A percentile compares a stretch with the other conserved stretches of the same genome.
phyloP scores from a whole-genome alignment of 2,797 vertebrate species.

The Menidia menidia region DNA sequence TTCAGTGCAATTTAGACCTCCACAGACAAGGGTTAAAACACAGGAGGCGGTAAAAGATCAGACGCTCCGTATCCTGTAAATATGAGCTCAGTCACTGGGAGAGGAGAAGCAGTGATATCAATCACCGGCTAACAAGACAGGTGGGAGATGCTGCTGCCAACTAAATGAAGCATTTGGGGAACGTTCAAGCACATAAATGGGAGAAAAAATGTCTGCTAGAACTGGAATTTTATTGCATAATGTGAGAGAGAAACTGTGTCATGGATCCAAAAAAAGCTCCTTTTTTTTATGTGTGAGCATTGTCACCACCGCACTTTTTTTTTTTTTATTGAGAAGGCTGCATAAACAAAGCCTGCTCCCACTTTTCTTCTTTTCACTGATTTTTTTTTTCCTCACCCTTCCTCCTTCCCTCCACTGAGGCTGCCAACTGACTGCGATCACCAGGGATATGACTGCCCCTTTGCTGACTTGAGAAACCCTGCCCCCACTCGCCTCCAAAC shows the following conservation, averaged over 20 bases:
- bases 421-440: slow-evolving; percentile 83
- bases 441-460: slow-evolving; percentile 81
- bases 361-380: slow-evolving; percentile 53
- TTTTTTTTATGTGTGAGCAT: slow-evolving; percentile 53
- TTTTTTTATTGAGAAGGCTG: slow-evolving; percentile 74
- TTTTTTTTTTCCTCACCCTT: slow-evolving; percentile 23
- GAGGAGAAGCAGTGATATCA: slow-evolving; percentile 56
- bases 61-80: slow-evolving; percentile 61
- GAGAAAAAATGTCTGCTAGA: neutral
- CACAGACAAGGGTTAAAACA: slow-evolving; percentile 42
- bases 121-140: slow-evolving; percentile 58
- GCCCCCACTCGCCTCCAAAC: slow-evolving; percentile 33
- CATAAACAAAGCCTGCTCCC: slow-evolving; percentile 52
- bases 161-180: slow-evolving; percentile 7
- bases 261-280: slow-evolving; percentile 21
- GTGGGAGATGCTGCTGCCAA: slow-evolving; percentile 29
- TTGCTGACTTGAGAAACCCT: slow-evolving; percentile 39
- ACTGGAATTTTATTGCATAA: slow-evolving; percentile 3
- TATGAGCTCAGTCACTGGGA: slow-evolving; percentile 61
- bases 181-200: neutral
- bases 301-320: slow-evolving; percentile 61
- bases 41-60: slow-evolving; percentile 43
- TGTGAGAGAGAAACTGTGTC: neutral
- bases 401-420: slow-evolving; percentile 39
- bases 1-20: slow-evolving; percentile 5